These are phyloP conservation scores for Idaea straminata DNA, from an alignment of 2,888 invertebrate species.

Conservation along the genomic window DNA sequence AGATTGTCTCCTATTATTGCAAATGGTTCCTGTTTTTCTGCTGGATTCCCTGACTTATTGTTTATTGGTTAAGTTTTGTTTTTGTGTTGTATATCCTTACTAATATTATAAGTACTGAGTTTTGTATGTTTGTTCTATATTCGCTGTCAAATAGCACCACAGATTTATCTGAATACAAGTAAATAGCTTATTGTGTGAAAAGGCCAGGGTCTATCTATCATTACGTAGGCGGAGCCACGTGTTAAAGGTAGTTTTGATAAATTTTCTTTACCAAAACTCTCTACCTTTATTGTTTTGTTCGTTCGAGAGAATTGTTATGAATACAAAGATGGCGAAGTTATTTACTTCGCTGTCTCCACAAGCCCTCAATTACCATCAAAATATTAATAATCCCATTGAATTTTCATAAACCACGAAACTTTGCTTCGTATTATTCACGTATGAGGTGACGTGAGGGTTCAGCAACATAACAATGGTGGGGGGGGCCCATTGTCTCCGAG, in stretches of 20 bases:
- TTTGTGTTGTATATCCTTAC: not conserved
- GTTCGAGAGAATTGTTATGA: not conserved
- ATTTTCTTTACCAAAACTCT: too few relatives aligned
- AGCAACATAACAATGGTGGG: conserved; percentile 12
- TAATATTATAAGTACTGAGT: not conserved
- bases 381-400: not conserved
- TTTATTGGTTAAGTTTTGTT: not conserved
- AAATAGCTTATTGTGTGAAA: too few relatives aligned
- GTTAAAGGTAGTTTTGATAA: too few relatives aligned
- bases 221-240: too few relatives aligned
- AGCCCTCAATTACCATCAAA: not conserved
- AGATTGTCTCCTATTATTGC: not conserved
- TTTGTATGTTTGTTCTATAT: too few relatives aligned
- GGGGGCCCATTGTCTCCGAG: conserved; percentile 23
- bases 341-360: not conserved
- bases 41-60: not conserved
- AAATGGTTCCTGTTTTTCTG: not conserved
- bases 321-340: not conserved
- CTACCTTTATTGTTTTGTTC: not conserved
- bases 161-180: too few relatives aligned
- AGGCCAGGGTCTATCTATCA: too few relatives aligned
- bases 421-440: conserved; percentile 4
- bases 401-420: not conserved
- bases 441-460: conserved; percentile 1
- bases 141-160: too few relatives aligned